A percentile compares a stretch with the other conserved stretches of the same genome.
Evolutionary conservation across 2,797 vertebrate genomes (phyloP).

Genomic region (Knipowitschia caucasica): DNA sequence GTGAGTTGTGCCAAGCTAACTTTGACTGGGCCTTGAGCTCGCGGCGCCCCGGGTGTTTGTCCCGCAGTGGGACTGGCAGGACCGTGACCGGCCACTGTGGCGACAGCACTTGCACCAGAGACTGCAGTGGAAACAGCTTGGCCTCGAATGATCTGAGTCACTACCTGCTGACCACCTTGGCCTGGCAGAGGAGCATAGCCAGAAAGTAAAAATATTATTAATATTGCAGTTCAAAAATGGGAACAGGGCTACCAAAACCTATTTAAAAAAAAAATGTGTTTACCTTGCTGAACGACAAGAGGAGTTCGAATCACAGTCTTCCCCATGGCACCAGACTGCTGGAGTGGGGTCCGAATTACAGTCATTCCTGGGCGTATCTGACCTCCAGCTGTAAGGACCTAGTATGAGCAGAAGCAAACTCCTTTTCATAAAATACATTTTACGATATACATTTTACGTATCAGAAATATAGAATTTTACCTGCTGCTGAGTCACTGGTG

Average conservation of each 20-base stretch:
- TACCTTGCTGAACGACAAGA: slow-evolving; percentile 94
- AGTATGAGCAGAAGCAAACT: not conserved
- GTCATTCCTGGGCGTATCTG: slow-evolving; percentile 92
- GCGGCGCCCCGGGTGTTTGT: slow-evolving; percentile 73
- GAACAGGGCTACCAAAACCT: not conserved
- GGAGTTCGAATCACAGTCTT: slow-evolving; percentile 91
- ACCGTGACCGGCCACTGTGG: slow-evolving; percentile 76
- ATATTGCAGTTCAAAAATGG: not conserved
- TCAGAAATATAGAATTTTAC: slow-evolving; percentile 36
- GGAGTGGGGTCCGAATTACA: slow-evolving; percentile 87
- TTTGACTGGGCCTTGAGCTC: slow-evolving; percentile 89
- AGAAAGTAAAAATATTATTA: not conserved
- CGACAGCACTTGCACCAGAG: slow-evolving; percentile 77
- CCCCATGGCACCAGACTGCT: slow-evolving; percentile 83
- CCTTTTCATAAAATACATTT: not conserved
- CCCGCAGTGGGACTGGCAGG: slow-evolving; percentile 62
- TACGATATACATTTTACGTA: not conserved
- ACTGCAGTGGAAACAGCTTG: slow-evolving; percentile 89
- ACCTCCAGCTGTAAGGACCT: slow-evolving; percentile 83
- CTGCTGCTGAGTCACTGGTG: slow-evolving; percentile 83
- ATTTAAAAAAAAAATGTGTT: slow-evolving; percentile 22
- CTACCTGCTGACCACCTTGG: slow-evolving; percentile 89
- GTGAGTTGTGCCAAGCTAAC: slow-evolving; percentile 94
- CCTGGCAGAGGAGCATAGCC: slow-evolving; percentile 36
- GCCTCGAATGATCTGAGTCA: slow-evolving; percentile 94